Conservation (phyloP, 2,888 invertebrate genomes). For the Electrophaes corylata region DNA sequence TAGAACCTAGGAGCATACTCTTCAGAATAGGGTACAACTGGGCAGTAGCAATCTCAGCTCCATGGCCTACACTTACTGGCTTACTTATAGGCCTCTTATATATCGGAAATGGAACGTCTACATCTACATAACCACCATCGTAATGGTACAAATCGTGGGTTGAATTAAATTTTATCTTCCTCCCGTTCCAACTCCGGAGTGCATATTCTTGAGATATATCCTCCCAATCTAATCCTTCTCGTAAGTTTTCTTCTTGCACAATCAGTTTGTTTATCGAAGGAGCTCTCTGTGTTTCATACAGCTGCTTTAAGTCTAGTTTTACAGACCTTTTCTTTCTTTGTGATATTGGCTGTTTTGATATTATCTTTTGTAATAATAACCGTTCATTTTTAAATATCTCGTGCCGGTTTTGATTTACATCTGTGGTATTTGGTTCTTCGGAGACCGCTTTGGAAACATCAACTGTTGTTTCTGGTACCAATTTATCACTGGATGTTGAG, state of each 20-base stretch:
- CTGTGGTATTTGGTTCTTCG: not conserved
- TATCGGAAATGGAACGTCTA: not conserved
- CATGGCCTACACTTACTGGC: not conserved
- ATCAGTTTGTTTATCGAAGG: not conserved
- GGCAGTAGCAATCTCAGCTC: not conserved
- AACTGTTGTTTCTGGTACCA: not conserved
- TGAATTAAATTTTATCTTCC: not conserved
- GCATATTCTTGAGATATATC: slow-evolving; percentile 2
- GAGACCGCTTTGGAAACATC: not conserved
- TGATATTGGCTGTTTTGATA: not conserved
- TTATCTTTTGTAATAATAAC: not conserved
- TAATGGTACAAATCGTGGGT: not conserved
- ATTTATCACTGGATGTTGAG: not conserved
- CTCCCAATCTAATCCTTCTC: not conserved
- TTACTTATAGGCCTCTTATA: not conserved
- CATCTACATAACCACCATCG: slow-evolving; percentile 7
- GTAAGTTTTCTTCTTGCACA: not conserved
- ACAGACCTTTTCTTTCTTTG: slow-evolving; percentile 4
- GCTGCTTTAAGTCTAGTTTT: not conserved
- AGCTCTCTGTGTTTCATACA: not conserved
- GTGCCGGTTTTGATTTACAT: not conserved
- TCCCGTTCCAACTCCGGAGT: not conserved
- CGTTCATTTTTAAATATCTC: not conserved
- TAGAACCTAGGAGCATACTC: not conserved
- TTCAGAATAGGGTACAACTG: slow-evolving; percentile 3